These are phyloP conservation scores for Pogonognathellus flavescens DNA, from an alignment of 1,140 invertebrate species.

Conservation along the genomic window DNA sequence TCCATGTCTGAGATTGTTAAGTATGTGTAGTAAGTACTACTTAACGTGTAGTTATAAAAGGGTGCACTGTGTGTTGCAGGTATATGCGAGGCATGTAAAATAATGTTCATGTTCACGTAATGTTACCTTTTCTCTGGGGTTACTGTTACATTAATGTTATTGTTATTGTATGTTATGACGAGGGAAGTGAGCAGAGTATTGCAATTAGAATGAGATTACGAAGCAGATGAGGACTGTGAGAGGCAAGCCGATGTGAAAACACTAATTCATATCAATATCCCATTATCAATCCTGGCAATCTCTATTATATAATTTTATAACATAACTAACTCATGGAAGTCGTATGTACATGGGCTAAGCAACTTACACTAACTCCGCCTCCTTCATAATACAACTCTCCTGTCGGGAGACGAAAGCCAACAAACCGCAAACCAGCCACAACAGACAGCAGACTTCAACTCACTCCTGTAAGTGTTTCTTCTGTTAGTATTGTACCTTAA, in stretches of 20 bases:
- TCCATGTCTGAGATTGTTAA: no score
- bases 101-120: no score
- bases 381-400: not conserved
- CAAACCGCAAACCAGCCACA: no score
- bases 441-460: no score
- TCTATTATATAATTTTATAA: conserved; percentile 44
- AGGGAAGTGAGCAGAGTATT: conserved; percentile 32
- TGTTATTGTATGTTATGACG: conserved; percentile 13
- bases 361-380: not conserved
- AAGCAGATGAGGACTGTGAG: not conserved
- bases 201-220: conserved; percentile 31
- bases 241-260: not conserved
- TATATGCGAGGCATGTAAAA: no score
- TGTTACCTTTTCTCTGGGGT: no score
- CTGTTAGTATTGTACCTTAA: no score
- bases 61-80: no score
- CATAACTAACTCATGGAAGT: conserved; percentile 1
- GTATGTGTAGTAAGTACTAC: no score
- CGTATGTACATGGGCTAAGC: not conserved
- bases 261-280: conserved; percentile 49
- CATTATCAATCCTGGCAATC: conserved; percentile 22
- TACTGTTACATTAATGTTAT: conserved; percentile 6
- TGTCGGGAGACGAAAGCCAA: not conserved
- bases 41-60: no score
- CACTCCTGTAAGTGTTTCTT: no score